These are phyloP conservation scores for Theristicus caerulescens DNA, from an alignment of 2,113 vertebrate genomes.

Conservation along the genomic window DNA sequence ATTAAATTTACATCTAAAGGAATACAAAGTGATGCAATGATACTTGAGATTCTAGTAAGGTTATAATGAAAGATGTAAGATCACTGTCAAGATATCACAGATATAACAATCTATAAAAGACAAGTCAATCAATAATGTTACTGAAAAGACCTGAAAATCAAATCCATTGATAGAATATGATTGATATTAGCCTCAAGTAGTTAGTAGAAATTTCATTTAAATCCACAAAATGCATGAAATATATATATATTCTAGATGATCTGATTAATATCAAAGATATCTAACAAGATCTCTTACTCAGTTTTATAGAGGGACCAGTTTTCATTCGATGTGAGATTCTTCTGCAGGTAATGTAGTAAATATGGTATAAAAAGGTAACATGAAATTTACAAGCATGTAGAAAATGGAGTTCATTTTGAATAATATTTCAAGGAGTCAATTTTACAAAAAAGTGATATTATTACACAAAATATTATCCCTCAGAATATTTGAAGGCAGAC, in stretches of 20 bases:
- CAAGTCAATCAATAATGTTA: not conserved
- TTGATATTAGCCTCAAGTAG: not conserved
- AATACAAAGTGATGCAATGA: not conserved
- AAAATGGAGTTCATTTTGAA: not conserved
- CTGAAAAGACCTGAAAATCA: not conserved
- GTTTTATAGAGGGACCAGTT: not conserved
- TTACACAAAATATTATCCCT: not conserved
- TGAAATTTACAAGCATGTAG: not conserved
- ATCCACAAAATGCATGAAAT: not conserved
- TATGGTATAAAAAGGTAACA: not conserved
- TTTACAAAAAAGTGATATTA: not conserved
- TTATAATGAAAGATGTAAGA: not conserved
- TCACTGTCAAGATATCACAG: not conserved
- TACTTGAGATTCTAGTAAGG: not conserved
- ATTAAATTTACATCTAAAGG: not conserved
- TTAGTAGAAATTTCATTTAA: not conserved
- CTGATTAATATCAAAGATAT: not conserved
- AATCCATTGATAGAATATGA: not conserved
- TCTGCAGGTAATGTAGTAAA: not conserved
- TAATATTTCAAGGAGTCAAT: not conserved
- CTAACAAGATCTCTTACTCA: not conserved
- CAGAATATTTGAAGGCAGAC: not conserved
- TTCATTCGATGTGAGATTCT: not conserved
- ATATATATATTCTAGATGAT: not conserved
- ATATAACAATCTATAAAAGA: not conserved